phyloP scores from a whole-genome alignment of 2,888 invertebrate species.

The Athrips mouffetella region DNA sequence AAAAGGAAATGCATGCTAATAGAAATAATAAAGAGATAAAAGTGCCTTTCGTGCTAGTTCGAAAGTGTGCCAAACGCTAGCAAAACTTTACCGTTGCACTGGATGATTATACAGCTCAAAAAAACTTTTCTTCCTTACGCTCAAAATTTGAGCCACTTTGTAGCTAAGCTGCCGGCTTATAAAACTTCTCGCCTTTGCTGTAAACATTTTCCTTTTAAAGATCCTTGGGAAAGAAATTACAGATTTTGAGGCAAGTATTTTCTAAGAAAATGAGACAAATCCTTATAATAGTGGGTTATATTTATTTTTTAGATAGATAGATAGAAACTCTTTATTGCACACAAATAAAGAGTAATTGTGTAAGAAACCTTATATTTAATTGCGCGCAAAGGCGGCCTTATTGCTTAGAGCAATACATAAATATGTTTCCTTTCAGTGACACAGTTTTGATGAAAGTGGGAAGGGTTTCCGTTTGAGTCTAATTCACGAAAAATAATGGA shows the following conservation, averaged over 20 bases:
- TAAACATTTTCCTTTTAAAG: slow-evolving; percentile 9
- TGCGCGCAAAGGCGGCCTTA: too few species aligned
- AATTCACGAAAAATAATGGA: slow-evolving; percentile 3
- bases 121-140: slow-evolving; percentile 4
- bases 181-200: slow-evolving; percentile 3
- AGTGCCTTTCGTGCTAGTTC: neutral
- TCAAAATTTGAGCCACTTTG: slow-evolving; percentile 9
- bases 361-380: too few species aligned
- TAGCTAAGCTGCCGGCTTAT: slow-evolving; percentile 10
- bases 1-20: too few species aligned
- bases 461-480: slow-evolving; percentile 4
- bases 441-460: slow-evolving; percentile 8
- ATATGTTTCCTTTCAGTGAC: neutral
- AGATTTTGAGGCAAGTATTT: neutral
- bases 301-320: neutral
- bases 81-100: slow-evolving; percentile 8
- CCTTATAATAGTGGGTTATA: neutral
- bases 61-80: slow-evolving; percentile 13
- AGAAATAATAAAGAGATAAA: neutral
- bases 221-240: neutral
- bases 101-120: slow-evolving; percentile 13
- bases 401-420: neutral
- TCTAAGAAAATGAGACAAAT: neutral
- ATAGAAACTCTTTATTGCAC: too few species aligned
- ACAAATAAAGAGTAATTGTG: too few species aligned